Conservation (phyloP, 1,140 invertebrate genomes). For the Aphelenchoides besseyi region DNA sequence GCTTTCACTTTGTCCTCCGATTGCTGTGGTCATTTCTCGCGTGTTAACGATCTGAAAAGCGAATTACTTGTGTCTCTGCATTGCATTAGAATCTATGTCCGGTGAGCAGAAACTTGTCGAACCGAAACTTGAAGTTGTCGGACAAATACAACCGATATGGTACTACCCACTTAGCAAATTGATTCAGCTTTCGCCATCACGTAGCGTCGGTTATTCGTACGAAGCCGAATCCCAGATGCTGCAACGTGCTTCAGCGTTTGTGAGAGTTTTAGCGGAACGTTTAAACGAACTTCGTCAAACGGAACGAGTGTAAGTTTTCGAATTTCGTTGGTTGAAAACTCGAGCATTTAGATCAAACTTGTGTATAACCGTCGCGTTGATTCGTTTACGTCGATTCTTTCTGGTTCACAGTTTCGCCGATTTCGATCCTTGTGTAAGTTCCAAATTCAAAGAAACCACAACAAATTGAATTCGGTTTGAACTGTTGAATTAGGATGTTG, state of each 20-base stretch:
- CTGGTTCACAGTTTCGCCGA: constrained; percentile 28
- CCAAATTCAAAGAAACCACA: too few species aligned
- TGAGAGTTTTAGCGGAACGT: neutral
- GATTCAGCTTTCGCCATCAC: neutral
- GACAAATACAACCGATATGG: constrained; percentile 1
- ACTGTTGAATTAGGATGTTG: constrained; percentile 44
- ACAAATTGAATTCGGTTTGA: too few species aligned
- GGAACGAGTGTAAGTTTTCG: constrained; percentile 7
- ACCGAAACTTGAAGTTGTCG: neutral
- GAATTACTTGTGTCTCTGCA: too few species aligned
- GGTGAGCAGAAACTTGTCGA: neutral
- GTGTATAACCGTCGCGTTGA: constrained; percentile 20
- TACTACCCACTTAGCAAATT: neutral
- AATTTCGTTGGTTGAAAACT: neutral
- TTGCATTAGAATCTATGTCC: too few species aligned
- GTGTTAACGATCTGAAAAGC: too few species aligned
- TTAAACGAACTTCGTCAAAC: neutral
- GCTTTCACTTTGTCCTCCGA: too few species aligned
- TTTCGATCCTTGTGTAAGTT: constrained; percentile 42
- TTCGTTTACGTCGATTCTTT: constrained; percentile 32
- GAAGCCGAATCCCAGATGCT: neutral
- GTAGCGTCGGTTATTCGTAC: neutral
- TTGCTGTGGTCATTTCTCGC: too few species aligned
- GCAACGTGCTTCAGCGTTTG: neutral
- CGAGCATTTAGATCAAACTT: constrained; percentile 15